These are phyloP conservation scores for Diacarnus erythraeanus DNA, from an alignment of 37 sponge, comb jelly and placozoan species.

Conservation along the genomic window DNA sequence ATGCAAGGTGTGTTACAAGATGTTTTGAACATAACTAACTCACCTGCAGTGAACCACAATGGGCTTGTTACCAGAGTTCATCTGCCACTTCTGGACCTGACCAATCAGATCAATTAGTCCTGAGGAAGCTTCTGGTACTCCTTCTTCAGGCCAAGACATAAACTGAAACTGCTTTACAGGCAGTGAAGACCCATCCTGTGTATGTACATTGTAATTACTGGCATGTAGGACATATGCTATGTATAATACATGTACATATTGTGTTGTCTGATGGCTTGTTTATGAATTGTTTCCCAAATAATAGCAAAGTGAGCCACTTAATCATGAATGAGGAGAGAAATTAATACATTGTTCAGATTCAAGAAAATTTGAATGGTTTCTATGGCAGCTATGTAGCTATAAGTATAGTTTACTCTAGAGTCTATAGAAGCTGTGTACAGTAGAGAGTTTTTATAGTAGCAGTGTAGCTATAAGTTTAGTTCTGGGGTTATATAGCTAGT, in stretches of 20 bases:
- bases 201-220: too few relatives aligned
- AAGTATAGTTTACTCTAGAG: too few relatives aligned
- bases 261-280: too few relatives aligned
- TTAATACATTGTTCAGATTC: too few relatives aligned
- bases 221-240: not conserved
- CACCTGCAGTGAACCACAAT: conserved; percentile 91
- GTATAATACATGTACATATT: not conserved
- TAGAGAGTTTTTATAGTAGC: too few relatives aligned
- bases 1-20: not conserved
- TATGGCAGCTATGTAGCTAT: too few relatives aligned
- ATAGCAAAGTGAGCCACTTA: not conserved
- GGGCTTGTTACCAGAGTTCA: conserved; percentile 65
- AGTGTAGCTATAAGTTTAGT: not conserved
- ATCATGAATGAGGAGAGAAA: too few relatives aligned
- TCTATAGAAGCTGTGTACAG: too few relatives aligned
- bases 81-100: conserved; percentile 90
- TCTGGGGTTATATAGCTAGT: not conserved
- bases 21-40: not conserved
- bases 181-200: conserved; percentile 25
- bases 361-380: too few relatives aligned
- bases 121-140: conserved; percentile 49
- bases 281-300: too few relatives aligned
- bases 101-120: conserved; percentile 85
- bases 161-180: conserved; percentile 87
- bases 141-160: conserved; percentile 84